Evolutionary conservation across 2,888 invertebrate genomes (phyloP), one percentile per base, ranked within the genome.

Genomic region (Petrophora chlorosata): DNA sequence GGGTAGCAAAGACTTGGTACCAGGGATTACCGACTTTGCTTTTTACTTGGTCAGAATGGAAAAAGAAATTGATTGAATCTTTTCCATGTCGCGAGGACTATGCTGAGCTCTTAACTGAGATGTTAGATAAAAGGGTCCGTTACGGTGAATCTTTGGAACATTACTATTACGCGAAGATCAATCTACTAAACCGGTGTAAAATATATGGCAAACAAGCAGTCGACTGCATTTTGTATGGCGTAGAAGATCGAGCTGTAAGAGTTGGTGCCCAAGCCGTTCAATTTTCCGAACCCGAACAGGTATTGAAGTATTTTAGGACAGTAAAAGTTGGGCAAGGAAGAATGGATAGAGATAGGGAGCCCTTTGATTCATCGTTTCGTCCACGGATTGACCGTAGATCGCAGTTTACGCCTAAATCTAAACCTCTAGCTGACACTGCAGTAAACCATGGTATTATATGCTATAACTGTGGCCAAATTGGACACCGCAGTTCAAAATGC

Each of bases 261-360:
- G 49, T 65, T 8, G 57, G 62, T 3, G 61, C 58, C 0, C 60
- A 63, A 2, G 39, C 61, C 0, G 63, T 59, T 4, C 56, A 62
- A 16, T 63, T 63, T 9, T 7, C 5, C 0, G 56, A 60, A 14
- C 56, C 60, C 0, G 64, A 64, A 34, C 29, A 55, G n/a, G 46
- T 56, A 3, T 12, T 58, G 0, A 56, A 50, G 22, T 61, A 58
- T 29, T 45, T 61, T 15, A 48, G n/a, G 9, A 55, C 51, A 1
- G 50, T 65, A 0, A 56, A 53, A 22, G 22, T 29, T 2, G 52
- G 52, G 3, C n/a, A 25, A 1, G 39, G 3, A 5, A 42, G n/a
- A n/a, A n/a, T n/a, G n/a, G n/a, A n/a, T n/a, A n/a, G n/a, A n/a
- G n/a, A n/a, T n/a, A n/a, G 32, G 7, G 55, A 58, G 5, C n/a